A percentile compares a stretch with the other conserved stretches of the same genome.
Evolutionary conservation across 2,113 vertebrate genomes (phyloP).

Genomic region (Dendrocopos noguchii): DNA sequence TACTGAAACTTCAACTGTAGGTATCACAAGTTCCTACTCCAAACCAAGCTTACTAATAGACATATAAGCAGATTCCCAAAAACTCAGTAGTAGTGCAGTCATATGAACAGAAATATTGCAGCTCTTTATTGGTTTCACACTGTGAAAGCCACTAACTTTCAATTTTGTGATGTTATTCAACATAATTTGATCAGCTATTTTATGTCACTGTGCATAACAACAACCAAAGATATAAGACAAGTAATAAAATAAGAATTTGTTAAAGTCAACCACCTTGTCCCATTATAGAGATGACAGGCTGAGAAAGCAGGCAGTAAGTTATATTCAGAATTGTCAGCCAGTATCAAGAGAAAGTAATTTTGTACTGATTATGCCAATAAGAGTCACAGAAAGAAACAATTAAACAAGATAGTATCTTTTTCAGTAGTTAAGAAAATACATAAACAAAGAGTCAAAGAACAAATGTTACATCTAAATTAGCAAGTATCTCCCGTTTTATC

Average conservation of each 20-base stretch:
- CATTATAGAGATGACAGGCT: neutral
- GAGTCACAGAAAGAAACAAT: neutral
- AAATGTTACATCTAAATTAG: neutral
- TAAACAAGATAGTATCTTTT: neutral
- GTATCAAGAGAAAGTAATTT: neutral
- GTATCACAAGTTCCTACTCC: slow-evolving; percentile 8
- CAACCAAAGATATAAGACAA: slow-evolving; percentile 17
- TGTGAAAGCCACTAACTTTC: slow-evolving; percentile 58
- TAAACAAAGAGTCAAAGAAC: neutral
- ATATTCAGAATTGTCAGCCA: neutral
- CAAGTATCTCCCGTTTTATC: neutral
- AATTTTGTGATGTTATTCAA: slow-evolving; percentile 58
- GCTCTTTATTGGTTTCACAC: slow-evolving; percentile 55
- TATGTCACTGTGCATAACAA: neutral
- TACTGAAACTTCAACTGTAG: slow-evolving; percentile 51
- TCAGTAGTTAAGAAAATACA: neutral
- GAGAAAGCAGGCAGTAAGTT: neutral
- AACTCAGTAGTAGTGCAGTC: slow-evolving; percentile 4
- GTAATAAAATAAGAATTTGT: slow-evolving; percentile 46
- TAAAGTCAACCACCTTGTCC: slow-evolving; percentile 17
- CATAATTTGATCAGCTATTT: slow-evolving; percentile 32
- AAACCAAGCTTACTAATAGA: slow-evolving; percentile 26
- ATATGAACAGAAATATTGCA: slow-evolving; percentile 40
- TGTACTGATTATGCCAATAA: neutral
- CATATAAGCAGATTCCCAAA: slow-evolving; percentile 37